Conservation (phyloP, 2,888 invertebrate genomes). For the Oegoconia quadripuncta region DNA sequence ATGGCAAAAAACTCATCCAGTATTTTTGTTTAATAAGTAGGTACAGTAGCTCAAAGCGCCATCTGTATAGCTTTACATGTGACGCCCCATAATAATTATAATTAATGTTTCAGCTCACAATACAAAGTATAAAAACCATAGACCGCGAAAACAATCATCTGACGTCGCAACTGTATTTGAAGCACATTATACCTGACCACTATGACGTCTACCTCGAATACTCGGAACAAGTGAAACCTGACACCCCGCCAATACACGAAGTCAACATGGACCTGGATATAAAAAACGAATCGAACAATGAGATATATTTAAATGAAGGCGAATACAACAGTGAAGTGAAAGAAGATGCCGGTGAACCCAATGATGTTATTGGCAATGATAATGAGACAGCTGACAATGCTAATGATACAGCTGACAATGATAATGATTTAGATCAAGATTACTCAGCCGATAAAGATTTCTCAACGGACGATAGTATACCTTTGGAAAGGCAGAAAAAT, state of each 20-base stretch:
- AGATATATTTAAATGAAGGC: constrained; percentile 13
- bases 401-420: constrained; percentile 11
- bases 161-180: constrained; percentile 25
- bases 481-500: constrained; percentile 33
- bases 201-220: constrained; percentile 29
- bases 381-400: constrained; percentile 17
- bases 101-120: constrained; percentile 41
- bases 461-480: constrained; percentile 50
- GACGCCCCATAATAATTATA: background rate
- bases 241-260: background rate
- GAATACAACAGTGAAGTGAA: constrained; percentile 3
- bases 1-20: too few relatives aligned
- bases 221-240: background rate
- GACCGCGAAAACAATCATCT: constrained; percentile 38
- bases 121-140: constrained; percentile 39
- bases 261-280: constrained; percentile 16
- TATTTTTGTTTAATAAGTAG: too few relatives aligned
- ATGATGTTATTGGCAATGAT: constrained; percentile 27
- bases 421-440: too few relatives aligned
- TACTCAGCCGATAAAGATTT: constrained; percentile 28
- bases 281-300: constrained; percentile 21
- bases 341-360: constrained; percentile 20
- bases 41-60: background rate
- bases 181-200: constrained; percentile 28
- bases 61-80: too few relatives aligned